Conservation (phyloP, 2,888 invertebrate species). For the Drosophila kambysellisi region DNA sequence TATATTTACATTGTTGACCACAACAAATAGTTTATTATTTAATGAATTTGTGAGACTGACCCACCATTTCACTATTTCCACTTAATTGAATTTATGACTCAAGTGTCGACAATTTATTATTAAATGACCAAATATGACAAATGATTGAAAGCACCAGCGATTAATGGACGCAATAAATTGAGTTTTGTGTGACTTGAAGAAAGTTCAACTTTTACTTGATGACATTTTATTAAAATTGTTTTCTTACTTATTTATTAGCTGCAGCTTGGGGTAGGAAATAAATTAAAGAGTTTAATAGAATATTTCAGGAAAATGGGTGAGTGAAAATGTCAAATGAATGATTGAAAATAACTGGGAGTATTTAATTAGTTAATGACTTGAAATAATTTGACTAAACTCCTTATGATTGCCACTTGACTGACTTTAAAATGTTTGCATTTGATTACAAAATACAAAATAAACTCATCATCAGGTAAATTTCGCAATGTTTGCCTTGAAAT, state of each 20-base stretch:
- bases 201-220: neutral
- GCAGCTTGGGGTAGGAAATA: neutral
- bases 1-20: slow-evolving; percentile 12
- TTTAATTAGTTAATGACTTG: neutral
- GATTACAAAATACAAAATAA: neutral
- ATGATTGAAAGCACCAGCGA: slow-evolving; percentile 31
- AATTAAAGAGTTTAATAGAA: neutral
- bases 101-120: slow-evolving; percentile 61
- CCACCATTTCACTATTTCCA: slow-evolving; percentile 55
- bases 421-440: neutral
- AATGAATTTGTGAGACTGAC: slow-evolving; percentile 52
- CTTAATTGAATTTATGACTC: slow-evolving; percentile 63
- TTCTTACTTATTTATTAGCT: neutral
- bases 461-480: slow-evolving; percentile 1
- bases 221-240: neutral
- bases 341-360: too few species aligned
- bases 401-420: neutral
- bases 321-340: neutral
- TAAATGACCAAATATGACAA: slow-evolving; percentile 60
- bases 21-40: slow-evolving; percentile 62
- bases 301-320: neutral
- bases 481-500: slow-evolving; percentile 1
- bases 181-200: neutral
- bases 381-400: neutral
- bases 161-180: slow-evolving; percentile 6